Percentiles rank a stretch among this genome's conserved stretches.
Conservation (phyloP, 2,888 invertebrate genomes). For the Trachelus stipa region DNA sequence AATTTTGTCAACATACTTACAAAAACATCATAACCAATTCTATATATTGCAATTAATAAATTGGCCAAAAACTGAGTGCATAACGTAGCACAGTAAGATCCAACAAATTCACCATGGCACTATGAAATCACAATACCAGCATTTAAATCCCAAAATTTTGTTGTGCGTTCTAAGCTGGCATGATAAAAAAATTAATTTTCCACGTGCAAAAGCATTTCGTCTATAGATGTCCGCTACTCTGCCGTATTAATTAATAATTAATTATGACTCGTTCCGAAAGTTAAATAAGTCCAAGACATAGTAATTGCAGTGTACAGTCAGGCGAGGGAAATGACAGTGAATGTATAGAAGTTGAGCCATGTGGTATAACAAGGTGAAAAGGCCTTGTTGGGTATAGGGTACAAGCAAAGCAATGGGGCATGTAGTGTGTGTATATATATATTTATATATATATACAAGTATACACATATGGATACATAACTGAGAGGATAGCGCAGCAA, state of each 20-base stretch:
- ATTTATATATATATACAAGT: conserved; percentile 6
- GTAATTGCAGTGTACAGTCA: not conserved
- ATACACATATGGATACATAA: not conserved
- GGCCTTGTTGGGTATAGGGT: not conserved
- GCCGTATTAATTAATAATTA: not conserved
- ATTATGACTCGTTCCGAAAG: not conserved
- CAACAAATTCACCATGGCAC: not conserved
- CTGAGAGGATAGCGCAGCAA: conserved; percentile 24
- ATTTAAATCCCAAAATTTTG: not conserved
- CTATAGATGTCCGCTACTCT: not conserved
- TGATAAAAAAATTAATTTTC: not conserved
- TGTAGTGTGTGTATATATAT: not conserved
- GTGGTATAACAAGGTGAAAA: not conserved
- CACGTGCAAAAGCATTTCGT: not conserved
- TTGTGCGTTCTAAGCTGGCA: not conserved
- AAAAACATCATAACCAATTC: too few relatives aligned
- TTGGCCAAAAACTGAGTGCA: not conserved
- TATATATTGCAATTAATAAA: too few relatives aligned
- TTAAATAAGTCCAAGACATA: not conserved
- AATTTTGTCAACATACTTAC: not conserved
- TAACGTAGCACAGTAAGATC: too few relatives aligned
- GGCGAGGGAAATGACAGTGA: not conserved
- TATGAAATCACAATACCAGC: not conserved
- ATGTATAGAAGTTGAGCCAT: not conserved
- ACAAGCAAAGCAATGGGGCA: not conserved